These are phyloP conservation scores for Rostratula benghalensis DNA, from an alignment of 2,113 vertebrate species.

Conservation along the genomic window DNA sequence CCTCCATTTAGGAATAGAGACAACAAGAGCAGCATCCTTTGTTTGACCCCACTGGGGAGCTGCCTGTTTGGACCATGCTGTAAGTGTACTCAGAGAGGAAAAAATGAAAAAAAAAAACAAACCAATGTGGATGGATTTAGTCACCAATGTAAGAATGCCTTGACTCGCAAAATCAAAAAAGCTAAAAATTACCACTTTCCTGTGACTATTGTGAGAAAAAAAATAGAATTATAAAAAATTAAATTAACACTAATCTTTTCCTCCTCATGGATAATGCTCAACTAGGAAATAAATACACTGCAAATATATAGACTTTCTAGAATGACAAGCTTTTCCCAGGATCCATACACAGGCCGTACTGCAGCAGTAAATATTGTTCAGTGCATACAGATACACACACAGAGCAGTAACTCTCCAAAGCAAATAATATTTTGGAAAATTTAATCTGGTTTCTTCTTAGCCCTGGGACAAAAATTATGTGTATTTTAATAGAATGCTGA, in stretches of 20 bases:
- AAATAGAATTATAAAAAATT: background rate
- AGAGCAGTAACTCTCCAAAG: background rate
- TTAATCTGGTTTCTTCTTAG: background rate
- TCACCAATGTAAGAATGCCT: background rate
- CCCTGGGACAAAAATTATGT: background rate
- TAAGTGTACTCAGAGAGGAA: background rate
- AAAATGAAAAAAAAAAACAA: background rate
- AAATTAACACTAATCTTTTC: background rate
- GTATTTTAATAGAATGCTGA: background rate
- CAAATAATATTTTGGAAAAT: background rate
- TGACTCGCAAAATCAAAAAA: background rate
- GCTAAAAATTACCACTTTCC: background rate
- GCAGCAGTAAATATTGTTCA: background rate
- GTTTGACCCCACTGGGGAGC: background rate
- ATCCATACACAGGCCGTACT: background rate
- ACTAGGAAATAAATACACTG: background rate
- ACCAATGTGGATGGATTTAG: background rate
- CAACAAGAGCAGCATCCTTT: background rate
- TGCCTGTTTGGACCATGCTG: background rate
- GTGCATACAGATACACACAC: background rate
- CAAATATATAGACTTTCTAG: background rate
- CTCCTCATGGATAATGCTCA: background rate
- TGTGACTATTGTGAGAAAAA: background rate
- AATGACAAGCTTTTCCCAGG: background rate
- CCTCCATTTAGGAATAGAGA: background rate